phyloP scores from a whole-genome alignment of 2,113 vertebrate species.

The Semicossyphus pulcher region DNA sequence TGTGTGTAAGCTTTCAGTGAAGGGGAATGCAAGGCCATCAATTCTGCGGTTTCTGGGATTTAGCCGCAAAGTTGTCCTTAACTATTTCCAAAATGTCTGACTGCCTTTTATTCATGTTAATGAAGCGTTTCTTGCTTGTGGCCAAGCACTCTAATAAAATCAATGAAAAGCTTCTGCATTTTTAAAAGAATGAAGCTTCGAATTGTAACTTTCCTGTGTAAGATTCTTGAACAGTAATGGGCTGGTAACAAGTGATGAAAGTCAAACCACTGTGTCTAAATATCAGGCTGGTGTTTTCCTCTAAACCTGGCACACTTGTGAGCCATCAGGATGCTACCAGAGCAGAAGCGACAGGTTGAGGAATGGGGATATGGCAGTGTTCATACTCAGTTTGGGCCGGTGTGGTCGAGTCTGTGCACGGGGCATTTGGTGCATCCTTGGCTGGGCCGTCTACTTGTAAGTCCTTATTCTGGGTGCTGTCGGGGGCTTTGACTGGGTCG shows the following conservation, averaged over 20 bases:
- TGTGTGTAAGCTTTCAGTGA: not conserved
- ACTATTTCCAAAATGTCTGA: not conserved
- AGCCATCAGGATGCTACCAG: constrained; percentile 40
- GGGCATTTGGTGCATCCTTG: constrained; percentile 90
- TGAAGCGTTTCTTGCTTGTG: not conserved
- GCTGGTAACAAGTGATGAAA: not conserved
- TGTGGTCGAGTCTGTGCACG: constrained; percentile 86
- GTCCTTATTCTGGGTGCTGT: constrained; percentile 87
- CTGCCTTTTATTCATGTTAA: not conserved
- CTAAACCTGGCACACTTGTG: too few species aligned
- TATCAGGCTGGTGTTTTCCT: constrained; percentile 21
- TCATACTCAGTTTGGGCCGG: constrained; percentile 95
- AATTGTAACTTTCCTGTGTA: not conserved
- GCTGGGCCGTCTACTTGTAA: constrained; percentile 93
- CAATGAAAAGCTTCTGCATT: not conserved
- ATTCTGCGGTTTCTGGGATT: not conserved
- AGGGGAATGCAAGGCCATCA: not conserved
- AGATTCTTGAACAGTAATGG: not conserved
- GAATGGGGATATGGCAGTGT: constrained; percentile 70
- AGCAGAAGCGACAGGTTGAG: constrained; percentile 3
- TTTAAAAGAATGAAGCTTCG: not conserved
- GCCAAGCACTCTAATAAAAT: not conserved
- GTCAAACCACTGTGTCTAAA: not conserved
- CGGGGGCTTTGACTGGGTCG: constrained; percentile 81
- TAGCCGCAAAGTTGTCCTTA: not conserved